Percentiles rank a stretch among this genome's conserved stretches.
Conservation (phyloP, 2,888 invertebrate species). For the Parochlus steinenii region DNA sequence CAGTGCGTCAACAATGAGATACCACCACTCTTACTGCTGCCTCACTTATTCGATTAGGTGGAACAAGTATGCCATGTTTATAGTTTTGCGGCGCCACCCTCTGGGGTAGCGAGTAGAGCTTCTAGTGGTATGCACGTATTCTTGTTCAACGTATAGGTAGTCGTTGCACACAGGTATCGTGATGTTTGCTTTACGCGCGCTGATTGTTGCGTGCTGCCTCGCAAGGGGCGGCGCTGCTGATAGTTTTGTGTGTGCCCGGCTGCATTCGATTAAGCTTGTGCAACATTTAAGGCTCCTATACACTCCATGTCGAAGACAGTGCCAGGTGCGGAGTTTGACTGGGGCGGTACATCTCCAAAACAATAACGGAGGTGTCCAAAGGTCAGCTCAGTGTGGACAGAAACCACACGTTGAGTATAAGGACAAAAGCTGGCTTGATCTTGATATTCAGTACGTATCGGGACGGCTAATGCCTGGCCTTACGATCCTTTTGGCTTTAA, state of each 20-base stretch:
- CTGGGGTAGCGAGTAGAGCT: too few species aligned
- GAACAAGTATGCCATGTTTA: conserved; percentile 17
- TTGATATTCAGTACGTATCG: conserved; percentile 45
- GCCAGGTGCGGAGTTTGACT: conserved; percentile 48
- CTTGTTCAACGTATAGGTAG: not conserved
- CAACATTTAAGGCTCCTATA: conserved; percentile 22
- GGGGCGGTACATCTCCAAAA: conserved; percentile 50
- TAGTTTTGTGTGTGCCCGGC: conserved; percentile 5
- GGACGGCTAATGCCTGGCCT: conserved; percentile 48
- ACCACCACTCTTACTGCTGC: conserved; percentile 26
- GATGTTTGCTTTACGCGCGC: too few species aligned
- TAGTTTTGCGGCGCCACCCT: too few species aligned
- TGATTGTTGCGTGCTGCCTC: too few species aligned
- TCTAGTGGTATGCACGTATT: not conserved
- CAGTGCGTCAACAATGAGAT: too few species aligned
- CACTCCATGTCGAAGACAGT: conserved; percentile 40
- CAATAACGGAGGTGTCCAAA: conserved; percentile 47
- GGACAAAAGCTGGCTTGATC: conserved; percentile 51
- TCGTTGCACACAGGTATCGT: conserved; percentile 1
- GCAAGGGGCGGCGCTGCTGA: conserved; percentile 14
- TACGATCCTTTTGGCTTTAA: conserved; percentile 43
- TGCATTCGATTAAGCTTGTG: too few species aligned
- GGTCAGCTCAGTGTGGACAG: conserved; percentile 46
- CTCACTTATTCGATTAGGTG: conserved; percentile 24
- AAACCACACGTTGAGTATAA: conserved; percentile 56